phyloP scores from a whole-genome alignment of 1,140 invertebrate species.

The Chionoecetes opilio region DNA sequence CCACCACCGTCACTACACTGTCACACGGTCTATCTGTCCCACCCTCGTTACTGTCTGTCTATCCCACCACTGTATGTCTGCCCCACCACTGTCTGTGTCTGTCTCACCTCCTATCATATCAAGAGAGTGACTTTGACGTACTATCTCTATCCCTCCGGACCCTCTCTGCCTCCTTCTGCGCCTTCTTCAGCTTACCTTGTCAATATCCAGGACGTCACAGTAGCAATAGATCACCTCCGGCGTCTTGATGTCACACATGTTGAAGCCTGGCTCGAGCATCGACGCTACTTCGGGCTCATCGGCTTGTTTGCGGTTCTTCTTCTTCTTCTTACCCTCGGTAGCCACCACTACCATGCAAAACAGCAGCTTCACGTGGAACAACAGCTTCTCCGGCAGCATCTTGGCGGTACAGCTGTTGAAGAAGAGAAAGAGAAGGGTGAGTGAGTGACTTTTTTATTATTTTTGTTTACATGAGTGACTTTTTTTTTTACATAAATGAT shows the following conservation, averaged over 20 bases:
- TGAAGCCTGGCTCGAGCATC: constrained; percentile 54
- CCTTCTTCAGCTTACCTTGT: constrained; percentile 1
- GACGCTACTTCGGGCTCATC: constrained; percentile 39
- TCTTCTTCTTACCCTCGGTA: constrained; percentile 74
- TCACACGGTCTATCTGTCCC: too few species aligned
- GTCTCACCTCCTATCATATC: background rate
- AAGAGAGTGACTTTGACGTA: too few species aligned
- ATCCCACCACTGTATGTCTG: background rate
- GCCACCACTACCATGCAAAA: constrained; percentile 76
- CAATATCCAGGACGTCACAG: constrained; percentile 66
- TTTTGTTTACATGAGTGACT: too few species aligned
- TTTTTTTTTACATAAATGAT: too few species aligned
- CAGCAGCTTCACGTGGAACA: constrained; percentile 74
- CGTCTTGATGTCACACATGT: constrained; percentile 73
- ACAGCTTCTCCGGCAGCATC: constrained; percentile 73
- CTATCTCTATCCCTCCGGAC: background rate
- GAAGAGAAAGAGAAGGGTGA: background rate
- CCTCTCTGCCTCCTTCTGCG: background rate
- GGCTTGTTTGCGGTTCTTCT: constrained; percentile 63
- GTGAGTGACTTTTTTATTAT: background rate
- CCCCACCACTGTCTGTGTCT: background rate
- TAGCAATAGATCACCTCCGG: constrained; percentile 74
- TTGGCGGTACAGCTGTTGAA: background rate
- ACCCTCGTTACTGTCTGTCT: background rate
- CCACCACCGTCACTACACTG: too few species aligned